A percentile compares a stretch with the other conserved stretches of the same genome.
Conservation (phyloP, 1,140 invertebrate genomes). For the Zaprionus lachaisei region DNA sequence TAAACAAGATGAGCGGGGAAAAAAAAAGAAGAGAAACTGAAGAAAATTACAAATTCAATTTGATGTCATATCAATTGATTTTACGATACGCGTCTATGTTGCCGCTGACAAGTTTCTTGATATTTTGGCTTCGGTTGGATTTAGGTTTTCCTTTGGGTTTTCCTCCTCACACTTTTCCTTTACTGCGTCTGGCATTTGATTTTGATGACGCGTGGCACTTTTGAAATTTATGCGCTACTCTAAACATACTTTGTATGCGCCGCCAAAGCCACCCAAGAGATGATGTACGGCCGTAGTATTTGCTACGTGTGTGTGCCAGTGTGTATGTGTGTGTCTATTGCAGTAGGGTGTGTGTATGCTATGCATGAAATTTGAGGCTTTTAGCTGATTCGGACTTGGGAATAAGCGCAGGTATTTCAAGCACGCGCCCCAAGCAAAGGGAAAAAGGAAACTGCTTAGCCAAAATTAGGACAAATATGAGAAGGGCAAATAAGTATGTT, state of each 20-base stretch:
- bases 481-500: conserved; percentile 42
- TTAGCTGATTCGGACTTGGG: conserved; percentile 54
- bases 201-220: conserved; percentile 80
- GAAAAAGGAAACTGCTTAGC: conserved; percentile 14
- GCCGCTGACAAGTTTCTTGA: conserved; percentile 49
- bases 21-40: conserved; percentile 12
- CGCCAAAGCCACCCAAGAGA: conserved; percentile 62
- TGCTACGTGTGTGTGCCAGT: conserved; percentile 33
- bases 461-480: conserved; percentile 61
- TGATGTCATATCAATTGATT: conserved; percentile 83
- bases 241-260: conserved; percentile 77
- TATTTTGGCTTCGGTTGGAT: conserved; percentile 39
- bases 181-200: conserved; percentile 71
- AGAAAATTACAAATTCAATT: conserved; percentile 80
- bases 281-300: conserved; percentile 56
- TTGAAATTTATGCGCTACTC: conserved; percentile 79
- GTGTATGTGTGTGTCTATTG: conserved; percentile 15
- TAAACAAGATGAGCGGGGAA: conserved; percentile 7
- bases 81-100: conserved; percentile 68
- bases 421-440: conserved; percentile 17
- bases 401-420: conserved; percentile 57
- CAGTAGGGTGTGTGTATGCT: conserved; percentile 19
- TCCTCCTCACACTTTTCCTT: neutral
- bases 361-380: conserved; percentile 66
- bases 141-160: conserved; percentile 22